These are phyloP conservation scores for Bettongia penicillata DNA, from an alignment of 2,113 vertebrate genomes.

Conservation along the genomic window DNA sequence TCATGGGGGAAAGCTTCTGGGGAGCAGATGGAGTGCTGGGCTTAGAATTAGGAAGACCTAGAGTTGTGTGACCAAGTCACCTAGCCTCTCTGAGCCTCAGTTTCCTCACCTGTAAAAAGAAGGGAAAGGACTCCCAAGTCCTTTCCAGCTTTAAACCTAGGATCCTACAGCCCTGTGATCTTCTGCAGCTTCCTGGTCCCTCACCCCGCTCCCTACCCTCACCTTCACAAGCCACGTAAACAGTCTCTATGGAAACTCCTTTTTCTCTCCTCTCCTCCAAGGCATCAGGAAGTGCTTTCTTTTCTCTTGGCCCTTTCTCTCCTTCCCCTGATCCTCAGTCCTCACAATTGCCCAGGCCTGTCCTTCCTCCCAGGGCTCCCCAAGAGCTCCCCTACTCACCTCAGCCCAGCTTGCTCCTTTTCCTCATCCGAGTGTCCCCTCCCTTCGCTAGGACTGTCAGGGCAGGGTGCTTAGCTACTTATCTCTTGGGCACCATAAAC, in stretches of 20 bases:
- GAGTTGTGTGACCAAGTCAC: not conserved
- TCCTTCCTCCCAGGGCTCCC: not conserved
- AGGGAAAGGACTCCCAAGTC: not conserved
- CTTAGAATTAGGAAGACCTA: not conserved
- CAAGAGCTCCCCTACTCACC: not conserved
- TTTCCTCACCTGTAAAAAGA: not conserved
- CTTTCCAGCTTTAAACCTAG: not conserved
- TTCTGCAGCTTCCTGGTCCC: not conserved
- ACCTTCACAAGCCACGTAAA: not conserved
- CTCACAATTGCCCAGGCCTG: not conserved
- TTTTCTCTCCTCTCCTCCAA: not conserved
- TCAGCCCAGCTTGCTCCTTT: conserved; percentile 10
- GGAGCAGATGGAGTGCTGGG: not conserved
- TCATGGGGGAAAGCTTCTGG: not conserved
- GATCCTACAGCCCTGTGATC: not conserved
- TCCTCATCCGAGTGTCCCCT: not conserved
- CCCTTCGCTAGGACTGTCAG: not conserved
- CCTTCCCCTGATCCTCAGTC: not conserved
- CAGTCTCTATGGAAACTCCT: not conserved
- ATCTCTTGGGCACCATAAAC: conserved; percentile 54
- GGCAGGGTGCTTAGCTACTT: not conserved
- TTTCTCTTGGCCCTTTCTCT: not conserved
- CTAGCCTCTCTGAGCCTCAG: not conserved
- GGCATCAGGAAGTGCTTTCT: not conserved
- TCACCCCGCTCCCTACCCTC: not conserved